Percentiles rank a stretch among this genome's conserved stretches.
Conservation (phyloP, 1,140 invertebrate genomes). For the Drosophila athabasca region DNA sequence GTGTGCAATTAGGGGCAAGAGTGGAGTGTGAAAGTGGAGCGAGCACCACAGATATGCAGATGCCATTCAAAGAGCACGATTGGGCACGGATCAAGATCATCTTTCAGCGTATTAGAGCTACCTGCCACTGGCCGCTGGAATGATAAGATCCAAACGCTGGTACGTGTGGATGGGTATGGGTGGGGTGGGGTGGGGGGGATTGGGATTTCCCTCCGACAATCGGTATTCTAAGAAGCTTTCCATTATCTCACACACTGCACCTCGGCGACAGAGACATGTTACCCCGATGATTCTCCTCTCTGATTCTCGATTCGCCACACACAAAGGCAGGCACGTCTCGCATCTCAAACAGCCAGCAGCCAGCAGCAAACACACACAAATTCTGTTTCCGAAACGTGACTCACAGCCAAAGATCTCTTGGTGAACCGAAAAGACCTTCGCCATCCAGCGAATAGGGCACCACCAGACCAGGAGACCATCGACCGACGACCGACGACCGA, state of each 20-base stretch:
- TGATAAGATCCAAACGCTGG: constrained; percentile 23
- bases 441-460: constrained; percentile 29
- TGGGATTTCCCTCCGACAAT: constrained; percentile 22
- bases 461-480: neutral
- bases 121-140: too few species aligned
- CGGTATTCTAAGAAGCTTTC: constrained; percentile 42
- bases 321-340: constrained; percentile 5
- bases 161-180: constrained; percentile 29
- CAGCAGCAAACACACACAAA: neutral
- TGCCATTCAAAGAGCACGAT: too few species aligned
- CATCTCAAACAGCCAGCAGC: constrained; percentile 12
- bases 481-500: neutral
- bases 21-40: constrained; percentile 31
- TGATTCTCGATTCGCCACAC: constrained; percentile 19
- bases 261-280: neutral
- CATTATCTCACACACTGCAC: constrained; percentile 21
- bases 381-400: constrained; percentile 40
- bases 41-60: constrained; percentile 1
- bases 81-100: neutral
- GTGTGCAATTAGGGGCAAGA: constrained; percentile 17
- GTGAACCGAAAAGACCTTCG: constrained; percentile 35
- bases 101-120: neutral
- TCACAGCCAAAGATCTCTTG: constrained; percentile 17
- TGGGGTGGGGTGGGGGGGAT: too few species aligned
- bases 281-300: neutral